phyloP scores from a whole-genome alignment of 2,113 vertebrate genomes.

The Ctenodactylus gundi region DNA sequence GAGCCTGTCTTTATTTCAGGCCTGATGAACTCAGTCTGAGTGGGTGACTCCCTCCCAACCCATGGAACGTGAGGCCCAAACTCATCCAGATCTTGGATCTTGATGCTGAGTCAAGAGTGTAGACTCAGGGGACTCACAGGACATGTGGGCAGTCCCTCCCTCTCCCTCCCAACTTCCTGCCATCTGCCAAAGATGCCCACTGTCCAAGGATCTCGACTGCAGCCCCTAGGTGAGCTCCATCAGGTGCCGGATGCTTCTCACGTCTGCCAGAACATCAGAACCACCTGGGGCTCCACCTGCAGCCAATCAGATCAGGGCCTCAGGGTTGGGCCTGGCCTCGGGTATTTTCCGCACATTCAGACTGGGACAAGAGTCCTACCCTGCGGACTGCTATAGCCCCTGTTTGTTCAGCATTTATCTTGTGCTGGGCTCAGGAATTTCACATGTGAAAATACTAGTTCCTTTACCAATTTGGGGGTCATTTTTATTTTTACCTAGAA shows the following conservation, averaged over 20 bases:
- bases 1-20: constrained; percentile 41
- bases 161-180: background rate
- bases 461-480: too few species aligned
- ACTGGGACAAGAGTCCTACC: too few species aligned
- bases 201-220: accelerated
- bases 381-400: background rate
- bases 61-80: background rate
- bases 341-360: too few species aligned
- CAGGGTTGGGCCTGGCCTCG: too few species aligned
- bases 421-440: background rate
- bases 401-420: background rate
- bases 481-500: too few species aligned
- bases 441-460: background rate
- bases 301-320: constrained; percentile 13
- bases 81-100: background rate
- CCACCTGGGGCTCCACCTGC: background rate
- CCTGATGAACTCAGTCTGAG: constrained; percentile 10
- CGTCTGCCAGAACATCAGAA: background rate
- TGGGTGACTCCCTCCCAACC: background rate
- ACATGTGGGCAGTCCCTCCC: background rate
- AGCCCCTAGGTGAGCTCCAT: too few species aligned
- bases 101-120: background rate
- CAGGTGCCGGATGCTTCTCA: background rate
- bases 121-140: background rate
- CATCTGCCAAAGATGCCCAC: background rate